phyloP scores from a whole-genome alignment of 2,113 vertebrate genomes.

The Entomyzon cyanotis region DNA sequence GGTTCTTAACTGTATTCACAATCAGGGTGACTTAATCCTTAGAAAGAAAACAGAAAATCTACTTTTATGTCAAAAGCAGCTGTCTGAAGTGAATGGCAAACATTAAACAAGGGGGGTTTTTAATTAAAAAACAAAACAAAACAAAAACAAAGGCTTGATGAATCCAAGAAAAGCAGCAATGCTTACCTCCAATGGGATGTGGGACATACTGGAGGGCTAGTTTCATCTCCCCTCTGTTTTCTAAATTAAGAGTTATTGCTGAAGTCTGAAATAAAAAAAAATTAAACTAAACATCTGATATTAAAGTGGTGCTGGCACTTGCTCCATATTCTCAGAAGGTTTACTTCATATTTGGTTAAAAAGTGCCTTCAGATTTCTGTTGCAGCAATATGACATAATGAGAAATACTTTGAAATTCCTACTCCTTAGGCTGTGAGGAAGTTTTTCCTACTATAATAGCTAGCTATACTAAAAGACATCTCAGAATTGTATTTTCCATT shows the following conservation, averaged over 20 bases:
- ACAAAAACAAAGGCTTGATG: neutral
- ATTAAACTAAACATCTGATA: neutral
- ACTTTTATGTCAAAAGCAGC: neutral
- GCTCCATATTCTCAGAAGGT: neutral
- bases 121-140: neutral
- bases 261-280: slow-evolving; percentile 58
- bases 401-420: neutral
- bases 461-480: neutral
- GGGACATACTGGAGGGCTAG: slow-evolving; percentile 86
- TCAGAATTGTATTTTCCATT: neutral
- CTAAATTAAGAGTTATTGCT: slow-evolving; percentile 55
- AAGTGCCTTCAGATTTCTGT: neutral
- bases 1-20: neutral
- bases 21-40: neutral
- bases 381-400: neutral
- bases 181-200: slow-evolving; percentile 77
- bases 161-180: neutral
- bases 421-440: neutral
- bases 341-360: neutral
- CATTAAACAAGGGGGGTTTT: fast-evolving
- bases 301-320: neutral
- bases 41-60: neutral
- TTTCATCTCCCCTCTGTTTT: slow-evolving; percentile 85
- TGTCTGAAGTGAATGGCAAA: neutral
- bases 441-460: neutral